Evolutionary conservation across 1,140 invertebrate species (phyloP).

Genomic region (Paralvinella palmiformis): DNA sequence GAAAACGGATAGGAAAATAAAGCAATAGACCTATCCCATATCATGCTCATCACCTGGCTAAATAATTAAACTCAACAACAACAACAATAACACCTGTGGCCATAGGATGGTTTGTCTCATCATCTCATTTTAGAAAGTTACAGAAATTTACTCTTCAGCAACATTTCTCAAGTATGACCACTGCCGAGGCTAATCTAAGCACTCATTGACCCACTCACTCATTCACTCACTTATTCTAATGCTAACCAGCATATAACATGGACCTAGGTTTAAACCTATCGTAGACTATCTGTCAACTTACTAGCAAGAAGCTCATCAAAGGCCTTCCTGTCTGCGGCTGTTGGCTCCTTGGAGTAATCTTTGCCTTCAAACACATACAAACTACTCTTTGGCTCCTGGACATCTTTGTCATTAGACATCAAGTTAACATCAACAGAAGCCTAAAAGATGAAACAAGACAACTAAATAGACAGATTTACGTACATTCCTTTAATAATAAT

Average conservation of each 20-base stretch:
- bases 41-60: neutral
- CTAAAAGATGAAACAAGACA: slow-evolving; percentile 6
- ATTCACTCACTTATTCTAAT: neutral
- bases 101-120: neutral
- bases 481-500: no score
- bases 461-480: no score
- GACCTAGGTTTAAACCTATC: neutral
- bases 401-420: no score
- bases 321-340: slow-evolving; percentile 35
- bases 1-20: neutral
- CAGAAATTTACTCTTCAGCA: neutral
- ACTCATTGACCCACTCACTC: neutral
- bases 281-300: slow-evolving; percentile 12
- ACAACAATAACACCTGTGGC: no score
- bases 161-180: neutral
- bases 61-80: neutral
- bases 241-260: neutral
- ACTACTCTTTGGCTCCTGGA: no score
- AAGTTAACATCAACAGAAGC: slow-evolving; percentile 7
- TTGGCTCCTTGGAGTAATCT: slow-evolving; percentile 44
- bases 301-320: slow-evolving; percentile 39
- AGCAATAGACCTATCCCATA: neutral
- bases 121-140: neutral
- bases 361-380: slow-evolving; percentile 49
- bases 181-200: neutral